Conservation (phyloP, 2,888 invertebrate genomes). For the Ischnus inquisitorius region DNA sequence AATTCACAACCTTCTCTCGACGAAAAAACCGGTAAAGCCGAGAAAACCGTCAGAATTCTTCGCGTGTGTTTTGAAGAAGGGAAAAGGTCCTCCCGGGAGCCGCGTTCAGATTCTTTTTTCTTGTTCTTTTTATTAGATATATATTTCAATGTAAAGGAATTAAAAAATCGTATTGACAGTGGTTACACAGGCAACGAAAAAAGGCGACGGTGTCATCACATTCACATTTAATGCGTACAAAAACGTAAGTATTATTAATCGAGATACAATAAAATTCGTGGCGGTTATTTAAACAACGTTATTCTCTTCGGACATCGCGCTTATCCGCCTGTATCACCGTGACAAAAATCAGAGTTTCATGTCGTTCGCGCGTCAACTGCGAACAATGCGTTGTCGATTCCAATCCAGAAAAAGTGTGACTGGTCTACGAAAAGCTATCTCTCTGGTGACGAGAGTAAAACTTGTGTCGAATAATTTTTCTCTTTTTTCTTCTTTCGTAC, state of each 20-base stretch:
- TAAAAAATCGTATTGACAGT: conserved; percentile 63
- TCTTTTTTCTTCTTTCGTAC: conserved; percentile 23
- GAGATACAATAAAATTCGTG: conserved; percentile 61
- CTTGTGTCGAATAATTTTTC: background rate
- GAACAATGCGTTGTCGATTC: conserved; percentile 43
- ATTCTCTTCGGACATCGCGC: conserved; percentile 34
- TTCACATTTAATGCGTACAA: conserved; percentile 75
- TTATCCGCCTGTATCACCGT: conserved; percentile 37
- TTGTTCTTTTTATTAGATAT: conserved; percentile 5
- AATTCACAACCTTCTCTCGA: background rate
- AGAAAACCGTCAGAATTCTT: background rate
- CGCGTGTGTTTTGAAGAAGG: background rate
- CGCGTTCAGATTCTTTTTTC: background rate
- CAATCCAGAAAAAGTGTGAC: conserved; percentile 43
- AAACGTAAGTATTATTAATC: conserved; percentile 71
- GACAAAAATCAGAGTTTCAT: conserved; percentile 30
- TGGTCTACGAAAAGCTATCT: conserved; percentile 38
- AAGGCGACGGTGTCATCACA: conserved; percentile 72
- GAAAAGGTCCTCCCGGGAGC: too few relatives aligned
- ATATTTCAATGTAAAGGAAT: conserved; percentile 64
- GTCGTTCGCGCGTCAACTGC: conserved; percentile 20
- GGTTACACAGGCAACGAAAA: conserved; percentile 69
- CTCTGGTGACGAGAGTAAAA: conserved; percentile 17
- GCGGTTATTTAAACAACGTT: conserved; percentile 30
- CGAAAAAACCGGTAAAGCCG: too few relatives aligned